Base-by-base conservation (phyloP, 2,888 invertebrate species). In the Endotricha flammealis region DNA sequence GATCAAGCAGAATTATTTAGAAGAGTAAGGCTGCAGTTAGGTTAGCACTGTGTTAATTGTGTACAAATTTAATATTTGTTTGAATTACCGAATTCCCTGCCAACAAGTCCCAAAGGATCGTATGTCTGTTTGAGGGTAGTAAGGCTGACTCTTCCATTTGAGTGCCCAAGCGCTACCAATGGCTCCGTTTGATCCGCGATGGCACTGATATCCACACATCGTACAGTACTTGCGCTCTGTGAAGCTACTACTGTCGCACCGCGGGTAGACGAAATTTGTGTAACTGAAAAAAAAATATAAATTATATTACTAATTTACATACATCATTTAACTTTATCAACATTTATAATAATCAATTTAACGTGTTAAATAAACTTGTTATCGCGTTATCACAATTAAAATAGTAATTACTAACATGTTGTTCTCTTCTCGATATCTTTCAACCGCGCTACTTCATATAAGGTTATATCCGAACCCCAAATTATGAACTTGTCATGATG, bases 381-480 rank as follows among this genome's bases (percentile, higher is more conserved):
- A 4, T 16, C 16, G 16, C 16, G 6, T 16, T 3, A 6, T 12
- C 3, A 33, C 13, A 4, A 12, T 7, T 12, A 29, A 25, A 29
- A 8, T 20, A 14, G 16, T 20, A 30, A 13, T 30, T 48, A 74
- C 76, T 38, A 55, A 86, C 87, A 81, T 37, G 79, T 68, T 36
- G 77, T 76, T 62, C 82, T 86, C 47, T 80, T 81, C 49, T 86
- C 80, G 29, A 88, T 86, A 50, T 92, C 90, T 68, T 89, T 89
- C 17, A 90, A 73, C 25, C 88, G 82, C 47, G 88, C 87, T 12
- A 94, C 90, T 87, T 96, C 94, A 68, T 96, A 97, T 32, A 97
- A 83, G 72, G 91, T 93, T 64, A 98, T 92, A 64, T 97, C 96
- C 36, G 95, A 92, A 25, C 96, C 95, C 94, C 96, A 96, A 32